A percentile compares a stretch with the other conserved stretches of the same genome.
Evolutionary conservation across 2,113 vertebrate genomes (phyloP).

Genomic region (Saguinus imperator): DNA sequence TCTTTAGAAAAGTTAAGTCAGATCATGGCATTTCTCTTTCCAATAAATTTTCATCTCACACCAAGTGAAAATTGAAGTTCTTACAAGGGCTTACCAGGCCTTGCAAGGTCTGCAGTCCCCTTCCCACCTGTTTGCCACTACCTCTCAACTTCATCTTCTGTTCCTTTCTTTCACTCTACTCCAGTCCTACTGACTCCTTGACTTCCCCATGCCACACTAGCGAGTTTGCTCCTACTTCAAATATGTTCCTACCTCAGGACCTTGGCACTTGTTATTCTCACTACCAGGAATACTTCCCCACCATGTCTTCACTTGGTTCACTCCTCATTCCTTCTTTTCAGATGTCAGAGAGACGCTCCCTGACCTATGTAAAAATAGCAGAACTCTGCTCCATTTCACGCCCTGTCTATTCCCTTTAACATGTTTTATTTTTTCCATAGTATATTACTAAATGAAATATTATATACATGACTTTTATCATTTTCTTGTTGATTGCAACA

Average conservation of each 20-base stretch:
- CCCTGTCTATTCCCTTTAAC: background rate
- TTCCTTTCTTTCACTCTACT: background rate
- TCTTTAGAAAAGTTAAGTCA: background rate
- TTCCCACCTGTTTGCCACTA: rapidly evolving
- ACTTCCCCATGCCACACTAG: background rate
- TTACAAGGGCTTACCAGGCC: background rate
- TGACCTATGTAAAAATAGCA: background rate
- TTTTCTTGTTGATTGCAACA: background rate
- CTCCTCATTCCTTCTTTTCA: background rate
- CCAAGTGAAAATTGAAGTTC: background rate
- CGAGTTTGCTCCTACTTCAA: background rate
- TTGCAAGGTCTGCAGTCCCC: background rate
- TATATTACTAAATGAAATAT: background rate
- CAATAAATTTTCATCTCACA: background rate
- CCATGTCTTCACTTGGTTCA: background rate
- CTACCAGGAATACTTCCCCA: background rate
- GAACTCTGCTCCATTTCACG: background rate
- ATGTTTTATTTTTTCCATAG: background rate
- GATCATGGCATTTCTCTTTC: background rate
- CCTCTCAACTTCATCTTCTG: rapidly evolving
- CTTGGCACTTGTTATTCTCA: background rate
- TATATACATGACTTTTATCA: background rate
- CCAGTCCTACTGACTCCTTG: background rate
- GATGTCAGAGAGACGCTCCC: background rate
- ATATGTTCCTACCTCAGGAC: background rate